Evolutionary conservation across 2,888 invertebrate species (phyloP).

Genomic region (Mesorhabditis sp.): DNA sequence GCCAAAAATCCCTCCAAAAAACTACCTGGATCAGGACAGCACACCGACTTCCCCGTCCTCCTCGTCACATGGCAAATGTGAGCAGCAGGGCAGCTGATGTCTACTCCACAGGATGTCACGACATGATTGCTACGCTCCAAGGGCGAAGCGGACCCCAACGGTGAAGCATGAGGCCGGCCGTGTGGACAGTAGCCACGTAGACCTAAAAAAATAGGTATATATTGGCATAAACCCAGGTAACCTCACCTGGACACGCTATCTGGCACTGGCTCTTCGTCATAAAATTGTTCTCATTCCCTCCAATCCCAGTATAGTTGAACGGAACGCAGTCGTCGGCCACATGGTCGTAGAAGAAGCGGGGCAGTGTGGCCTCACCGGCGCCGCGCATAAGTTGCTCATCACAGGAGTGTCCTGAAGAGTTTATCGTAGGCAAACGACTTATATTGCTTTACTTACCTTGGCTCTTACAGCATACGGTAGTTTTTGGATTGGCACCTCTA

Average conservation of each 20-base stretch:
- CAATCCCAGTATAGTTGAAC: conserved; percentile 47
- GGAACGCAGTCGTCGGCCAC: conserved; percentile 33
- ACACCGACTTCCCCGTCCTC: conserved; percentile 41
- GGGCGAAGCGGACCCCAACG: not conserved
- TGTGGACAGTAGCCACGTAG: conserved; percentile 45
- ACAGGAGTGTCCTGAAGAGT: conserved; percentile 40
- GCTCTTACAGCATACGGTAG: conserved; percentile 43
- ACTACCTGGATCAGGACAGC: conserved; percentile 48
- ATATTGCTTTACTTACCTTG: conserved; percentile 21
- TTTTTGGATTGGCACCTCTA: conserved; percentile 23
- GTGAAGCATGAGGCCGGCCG: conserved; percentile 41
- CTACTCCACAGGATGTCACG: conserved; percentile 43
- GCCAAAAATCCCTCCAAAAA: not conserved
- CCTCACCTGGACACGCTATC: conserved; percentile 33
- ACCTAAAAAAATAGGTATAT: not conserved
- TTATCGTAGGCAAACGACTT: not conserved
- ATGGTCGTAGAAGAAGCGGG: conserved; percentile 45
- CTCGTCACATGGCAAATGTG: conserved; percentile 50
- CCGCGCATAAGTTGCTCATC: conserved; percentile 47
- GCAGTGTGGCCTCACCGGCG: conserved; percentile 33
- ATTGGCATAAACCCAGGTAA: not conserved
- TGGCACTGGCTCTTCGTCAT: conserved; percentile 42
- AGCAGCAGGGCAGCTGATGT: conserved; percentile 38
- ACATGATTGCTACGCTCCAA: conserved; percentile 8
- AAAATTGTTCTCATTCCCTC: conserved; percentile 54